A percentile compares a stretch with the other conserved stretches of the same genome.
Evolutionary conservation across 2,113 vertebrate species (phyloP).

Genomic region (Anhinga rufa): DNA sequence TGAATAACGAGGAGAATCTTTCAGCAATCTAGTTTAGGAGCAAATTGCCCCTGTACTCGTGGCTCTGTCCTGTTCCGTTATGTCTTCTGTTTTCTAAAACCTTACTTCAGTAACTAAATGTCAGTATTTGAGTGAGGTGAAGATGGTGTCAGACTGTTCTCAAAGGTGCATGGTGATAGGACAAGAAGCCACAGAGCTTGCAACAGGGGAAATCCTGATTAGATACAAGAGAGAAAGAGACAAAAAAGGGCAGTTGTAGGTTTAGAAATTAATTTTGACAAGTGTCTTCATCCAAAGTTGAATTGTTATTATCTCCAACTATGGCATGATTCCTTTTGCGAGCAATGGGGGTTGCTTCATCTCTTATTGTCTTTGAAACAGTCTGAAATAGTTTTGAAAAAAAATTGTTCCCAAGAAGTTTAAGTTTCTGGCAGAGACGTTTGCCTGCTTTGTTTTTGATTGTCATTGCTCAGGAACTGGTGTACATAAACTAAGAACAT

Average conservation of each 20-base stretch:
- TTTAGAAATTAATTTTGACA: not conserved
- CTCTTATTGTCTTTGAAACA: not conserved
- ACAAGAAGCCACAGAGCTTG: not conserved
- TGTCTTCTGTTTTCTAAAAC: not conserved
- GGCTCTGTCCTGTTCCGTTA: not conserved
- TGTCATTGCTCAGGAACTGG: not conserved
- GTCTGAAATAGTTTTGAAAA: not conserved
- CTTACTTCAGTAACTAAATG: not conserved
- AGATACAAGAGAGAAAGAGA: not conserved
- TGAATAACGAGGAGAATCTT: not conserved
- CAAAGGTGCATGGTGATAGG: not conserved
- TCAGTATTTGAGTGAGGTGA: not conserved
- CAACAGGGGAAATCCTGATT: not conserved
- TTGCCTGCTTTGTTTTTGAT: not conserved
- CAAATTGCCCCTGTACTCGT: not conserved
- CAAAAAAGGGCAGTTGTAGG: not conserved
- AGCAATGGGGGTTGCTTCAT: not conserved
- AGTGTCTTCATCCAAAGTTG: not conserved
- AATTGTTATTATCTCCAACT: not conserved
- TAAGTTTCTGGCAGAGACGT: not conserved
- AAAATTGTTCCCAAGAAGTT: not conserved
- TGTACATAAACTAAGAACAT: not conserved
- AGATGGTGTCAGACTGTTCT: not conserved
- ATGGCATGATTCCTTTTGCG: not conserved
- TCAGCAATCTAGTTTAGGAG: not conserved